Conservation (phyloP, 2,888 invertebrate species). For the Phorcus lineatus region DNA sequence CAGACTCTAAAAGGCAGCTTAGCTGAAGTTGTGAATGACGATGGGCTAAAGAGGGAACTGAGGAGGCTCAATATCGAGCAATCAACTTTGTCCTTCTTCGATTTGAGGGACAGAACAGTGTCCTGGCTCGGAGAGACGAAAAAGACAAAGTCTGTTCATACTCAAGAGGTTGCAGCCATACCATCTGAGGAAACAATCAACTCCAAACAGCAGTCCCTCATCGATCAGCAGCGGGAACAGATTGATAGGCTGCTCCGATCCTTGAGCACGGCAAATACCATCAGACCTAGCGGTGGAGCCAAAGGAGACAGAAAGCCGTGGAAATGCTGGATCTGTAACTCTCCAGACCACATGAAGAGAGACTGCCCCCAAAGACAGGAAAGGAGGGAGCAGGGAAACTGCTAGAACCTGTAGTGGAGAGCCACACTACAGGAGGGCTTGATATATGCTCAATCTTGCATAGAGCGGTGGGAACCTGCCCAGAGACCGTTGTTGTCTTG, state of each 20-base stretch:
- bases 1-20: background rate
- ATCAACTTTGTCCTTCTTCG: background rate
- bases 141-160: background rate
- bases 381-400: background rate
- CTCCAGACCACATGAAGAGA: background rate
- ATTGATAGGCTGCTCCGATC: background rate
- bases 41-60: background rate
- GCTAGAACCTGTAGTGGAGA: constrained; percentile 20
- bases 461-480: constrained; percentile 28
- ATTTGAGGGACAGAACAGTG: background rate
- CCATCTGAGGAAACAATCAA: background rate
- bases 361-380: background rate
- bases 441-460: constrained; percentile 10
- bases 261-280: too few relatives aligned
- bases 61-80: background rate
- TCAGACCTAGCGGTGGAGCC: too few relatives aligned
- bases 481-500: background rate
- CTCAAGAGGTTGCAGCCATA: background rate
- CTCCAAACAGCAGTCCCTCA: background rate
- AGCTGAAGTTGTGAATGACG: background rate
- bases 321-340: constrained; percentile 22
- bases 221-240: background rate
- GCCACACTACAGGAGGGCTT: background rate
- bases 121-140: background rate
- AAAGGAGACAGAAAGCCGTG: background rate